These are phyloP conservation scores for Drosophila suzukii DNA, from an alignment of 1,140 invertebrate genomes.

Conservation along the genomic window DNA sequence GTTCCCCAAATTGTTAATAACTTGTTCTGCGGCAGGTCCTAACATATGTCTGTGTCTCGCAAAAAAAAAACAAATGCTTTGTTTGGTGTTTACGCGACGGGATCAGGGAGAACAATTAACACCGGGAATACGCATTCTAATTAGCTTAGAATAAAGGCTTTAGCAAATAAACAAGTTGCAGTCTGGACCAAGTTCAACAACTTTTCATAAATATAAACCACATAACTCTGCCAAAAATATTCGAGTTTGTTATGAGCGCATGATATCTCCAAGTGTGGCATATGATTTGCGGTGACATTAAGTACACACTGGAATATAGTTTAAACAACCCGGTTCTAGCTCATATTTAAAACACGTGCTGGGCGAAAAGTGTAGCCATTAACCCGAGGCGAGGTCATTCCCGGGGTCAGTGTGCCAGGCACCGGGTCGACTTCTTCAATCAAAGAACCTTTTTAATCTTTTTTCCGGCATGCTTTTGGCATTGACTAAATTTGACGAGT, in stretches of 20 bases:
- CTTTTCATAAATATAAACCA: conserved; percentile 9
- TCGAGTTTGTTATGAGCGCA: background rate
- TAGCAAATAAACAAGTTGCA: conserved; percentile 9
- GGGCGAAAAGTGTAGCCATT: conserved; percentile 15
- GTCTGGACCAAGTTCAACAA: background rate
- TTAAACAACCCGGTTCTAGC: background rate
- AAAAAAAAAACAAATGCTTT: conserved; percentile 45
- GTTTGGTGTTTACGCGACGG: conserved; percentile 28
- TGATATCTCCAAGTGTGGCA: background rate
- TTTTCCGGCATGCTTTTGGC: conserved; percentile 43
- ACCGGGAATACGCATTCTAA: conserved; percentile 36
- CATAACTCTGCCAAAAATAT: conserved; percentile 9
- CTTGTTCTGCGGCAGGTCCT: conserved; percentile 45
- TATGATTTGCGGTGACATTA: conserved; percentile 20
- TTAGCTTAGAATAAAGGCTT: conserved; percentile 22
- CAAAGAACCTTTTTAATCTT: conserved; percentile 16
- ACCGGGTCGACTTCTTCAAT: conserved; percentile 14
- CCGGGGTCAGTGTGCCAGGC: conserved; percentile 36
- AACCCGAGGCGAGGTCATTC: conserved; percentile 27
- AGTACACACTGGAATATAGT: conserved; percentile 13
- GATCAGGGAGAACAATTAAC: conserved; percentile 48
- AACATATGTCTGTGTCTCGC: conserved; percentile 26
- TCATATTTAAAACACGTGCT: conserved; percentile 9
- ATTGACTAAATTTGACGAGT: conserved; percentile 46
- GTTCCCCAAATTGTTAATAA: conserved; percentile 51